Evolutionary conservation across 2,888 invertebrate genomes (phyloP), one percentile per base, ranked within the genome.

Genomic region (Chrysotoxum bicinctum): DNA sequence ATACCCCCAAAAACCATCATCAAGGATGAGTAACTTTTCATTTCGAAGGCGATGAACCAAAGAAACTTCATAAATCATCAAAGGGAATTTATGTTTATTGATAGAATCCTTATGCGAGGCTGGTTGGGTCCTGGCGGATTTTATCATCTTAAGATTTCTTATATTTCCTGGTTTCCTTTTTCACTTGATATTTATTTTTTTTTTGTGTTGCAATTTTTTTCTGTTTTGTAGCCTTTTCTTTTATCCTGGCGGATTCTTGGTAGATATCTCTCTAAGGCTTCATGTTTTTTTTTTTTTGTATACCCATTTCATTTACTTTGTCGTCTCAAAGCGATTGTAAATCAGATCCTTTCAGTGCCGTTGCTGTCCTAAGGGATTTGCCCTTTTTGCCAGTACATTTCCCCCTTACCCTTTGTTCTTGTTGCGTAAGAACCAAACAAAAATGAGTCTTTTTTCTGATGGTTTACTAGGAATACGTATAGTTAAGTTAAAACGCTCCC

Each of bases 41-140:
- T 66, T 79, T 72, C 30, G 58, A 26, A 83, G 78, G 83, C 83
- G 79, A 74, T 83, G 83, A 78, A 83, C 78, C 83, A 83, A 69
- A 64, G 62, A 83, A 83, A 74, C 69, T 78, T 78, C 83, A 83
- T 83, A 83, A 83, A 83, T 83, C 83, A 83, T 83, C 78, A 78
- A 78, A 78, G 26, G 73, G 83, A 83, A 83, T 83, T 83, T 83
- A 83, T 78, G 73, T 83, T 83, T 78, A 83, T 83, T 83, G 74
- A 83, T 78, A 74, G 83, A 83, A 83, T 83, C 74, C 83, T 83
- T 83, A 83, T 74, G 78, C 83, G 73, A 78, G 83, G 45, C 64
- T 45, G 43, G 35, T 19, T 19, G 19, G 45, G 19, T 64, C 32
- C 64, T 64, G 56, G 78, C 62, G 56, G 74, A 43, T 78, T 83